Percentiles rank a stretch among this genome's conserved stretches.
Conservation (phyloP, 2,888 invertebrate genomes). For the Xylota sylvarum region DNA sequence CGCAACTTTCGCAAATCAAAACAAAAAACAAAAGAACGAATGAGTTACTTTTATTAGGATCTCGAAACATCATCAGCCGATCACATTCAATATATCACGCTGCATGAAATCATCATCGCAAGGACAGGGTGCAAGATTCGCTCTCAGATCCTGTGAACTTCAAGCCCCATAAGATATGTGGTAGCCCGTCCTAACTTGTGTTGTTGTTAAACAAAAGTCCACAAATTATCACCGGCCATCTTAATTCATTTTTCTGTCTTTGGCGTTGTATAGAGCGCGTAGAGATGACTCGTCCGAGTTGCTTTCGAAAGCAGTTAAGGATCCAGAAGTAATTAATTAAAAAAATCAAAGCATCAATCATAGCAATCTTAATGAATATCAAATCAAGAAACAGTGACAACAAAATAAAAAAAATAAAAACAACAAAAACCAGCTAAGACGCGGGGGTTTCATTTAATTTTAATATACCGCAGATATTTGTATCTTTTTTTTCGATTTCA, state of each 20-base stretch:
- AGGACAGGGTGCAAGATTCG: slow-evolving; percentile 17
- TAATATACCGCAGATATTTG: slow-evolving; percentile 42
- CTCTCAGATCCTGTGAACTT: slow-evolving; percentile 36
- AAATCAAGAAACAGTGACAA: slow-evolving; percentile 70
- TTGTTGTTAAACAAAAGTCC: slow-evolving; percentile 41
- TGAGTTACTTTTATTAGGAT: slow-evolving; percentile 68
- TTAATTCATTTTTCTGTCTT: slow-evolving; percentile 56
- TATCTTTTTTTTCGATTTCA: slow-evolving; percentile 29
- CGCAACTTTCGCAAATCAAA: slow-evolving; percentile 21
- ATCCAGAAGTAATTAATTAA: slow-evolving; percentile 59
- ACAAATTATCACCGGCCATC: slow-evolving; percentile 66
- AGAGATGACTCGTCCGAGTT: background rate
- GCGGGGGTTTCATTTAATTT: slow-evolving; percentile 72
- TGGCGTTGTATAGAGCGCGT: background rate
- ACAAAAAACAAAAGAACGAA: slow-evolving; percentile 19
- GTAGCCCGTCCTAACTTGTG: background rate
- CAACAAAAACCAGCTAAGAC: slow-evolving; percentile 47
- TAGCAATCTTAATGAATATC: slow-evolving; percentile 76
- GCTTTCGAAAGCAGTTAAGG: slow-evolving; percentile 42
- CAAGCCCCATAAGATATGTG: slow-evolving; percentile 32
- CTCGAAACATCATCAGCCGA: slow-evolving; percentile 71
- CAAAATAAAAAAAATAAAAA: background rate
- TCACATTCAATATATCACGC: slow-evolving; percentile 74
- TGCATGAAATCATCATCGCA: slow-evolving; percentile 67
- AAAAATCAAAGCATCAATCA: slow-evolving; percentile 69